phyloP scores from a whole-genome alignment of 2,113 vertebrate genomes.

The Xenopus tropicalis region UCB_Xtro_10.0 CM004451.2:25984501-25985000 shows the following conservation, averaged over 20 bases:
- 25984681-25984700: slow-evolving; percentile 68
- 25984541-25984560: slow-evolving; percentile 33
- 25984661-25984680: slow-evolving; percentile 60
- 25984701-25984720: slow-evolving; percentile 63
- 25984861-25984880: no score
- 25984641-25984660: background rate
- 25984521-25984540: background rate
- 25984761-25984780: background rate
- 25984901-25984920: no score
- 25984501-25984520: slow-evolving; percentile 31
- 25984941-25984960: no score
- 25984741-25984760: slow-evolving; percentile 89
- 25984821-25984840: no score
- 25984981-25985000: no score
- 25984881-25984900: no score
- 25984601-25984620: background rate
- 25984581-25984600: slow-evolving; percentile 48
- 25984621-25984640: background rate
- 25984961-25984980: no score
- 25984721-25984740: slow-evolving; percentile 81
- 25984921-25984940: no score
- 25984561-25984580: slow-evolving; percentile 19
- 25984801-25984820: no score
- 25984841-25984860: no score
- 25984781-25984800: no score